Conservation (phyloP, 2,113 vertebrate genomes). For the Periophthalmodon schlosseri region DNA sequence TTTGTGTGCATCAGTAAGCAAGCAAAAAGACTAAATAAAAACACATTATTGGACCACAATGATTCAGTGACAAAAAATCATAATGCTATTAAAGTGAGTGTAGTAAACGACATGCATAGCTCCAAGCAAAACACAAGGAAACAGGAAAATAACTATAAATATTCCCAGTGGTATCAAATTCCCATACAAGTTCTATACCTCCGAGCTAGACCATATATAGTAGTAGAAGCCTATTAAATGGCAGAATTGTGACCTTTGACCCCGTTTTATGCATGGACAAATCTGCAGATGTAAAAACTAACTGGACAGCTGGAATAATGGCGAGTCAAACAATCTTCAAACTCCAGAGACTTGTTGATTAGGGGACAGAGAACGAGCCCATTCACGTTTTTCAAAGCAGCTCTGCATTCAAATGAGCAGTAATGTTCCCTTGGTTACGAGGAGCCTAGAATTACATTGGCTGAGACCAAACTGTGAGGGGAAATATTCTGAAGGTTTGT, state of each 20-base stretch:
- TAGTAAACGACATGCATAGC: not conserved
- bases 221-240: not conserved
- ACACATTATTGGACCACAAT: not conserved
- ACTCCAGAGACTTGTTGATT: not conserved
- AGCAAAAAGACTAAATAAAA: not conserved
- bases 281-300: not conserved
- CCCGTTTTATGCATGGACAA: not conserved
- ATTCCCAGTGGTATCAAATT: slow-evolving; percentile 1
- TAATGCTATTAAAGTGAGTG: not conserved
- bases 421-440: not conserved
- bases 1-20: not conserved
- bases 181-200: not conserved
- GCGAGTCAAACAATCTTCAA: not conserved
- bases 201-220: not conserved
- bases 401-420: not conserved
- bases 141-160: not conserved
- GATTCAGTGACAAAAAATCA: not conserved
- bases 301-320: not conserved
- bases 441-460: not conserved
- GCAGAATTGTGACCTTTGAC: not conserved
- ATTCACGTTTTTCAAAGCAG: not conserved
- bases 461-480: not conserved
- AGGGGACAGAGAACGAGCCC: not conserved
- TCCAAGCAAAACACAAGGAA: not conserved
- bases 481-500: not conserved